Base-by-base conservation (phyloP, 2,113 vertebrate species). In the Fukomys damarensis region DNA sequence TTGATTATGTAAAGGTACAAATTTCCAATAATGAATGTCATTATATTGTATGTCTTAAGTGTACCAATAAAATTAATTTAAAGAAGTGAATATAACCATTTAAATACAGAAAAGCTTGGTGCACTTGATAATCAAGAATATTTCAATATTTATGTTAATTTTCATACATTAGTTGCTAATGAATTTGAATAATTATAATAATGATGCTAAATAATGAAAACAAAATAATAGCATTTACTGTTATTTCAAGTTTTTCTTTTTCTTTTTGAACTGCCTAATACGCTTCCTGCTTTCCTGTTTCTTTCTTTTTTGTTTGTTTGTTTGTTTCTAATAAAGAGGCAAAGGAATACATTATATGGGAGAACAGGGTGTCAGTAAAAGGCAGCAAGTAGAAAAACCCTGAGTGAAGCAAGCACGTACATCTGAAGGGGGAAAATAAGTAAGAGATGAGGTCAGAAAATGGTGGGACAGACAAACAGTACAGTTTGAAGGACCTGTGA, bases 61-160 rank as follows among this genome's bases (percentile, higher is more conserved):
- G n/a, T n/a, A n/a, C n/a, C n/a, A n/a, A n/a, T n/a, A n/a, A n/a
- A n/a, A n/a, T n/a, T n/a, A n/a, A n/a, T n/a, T n/a, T n/a, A n/a
- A 70, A 54, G 70, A 72, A 87, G 2, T 17, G 32, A 87, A 77
- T 35, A 46, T 79, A 93, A 59, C 56, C 41, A 77, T 70, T 88
- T 88, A 84, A 94, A 77, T 92, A 83, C 35, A 35, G 76, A 76
- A 94, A 83, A 66, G 20, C 32, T 91, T 30, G 58, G 12, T 83
- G 83, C 89, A 81, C 58, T 93, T 95, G 49, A 65, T 32, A 79
- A 92, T 81, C 24, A 43, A 65, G 20, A 58, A 66, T 52, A 86
- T 86, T 85, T 81, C 20, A 87, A 30, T 19, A 26, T 61, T 66
- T 52, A 80, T 49, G 52, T 85, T 41, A 56, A 38, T 70, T 79